A percentile compares a stretch with the other conserved stretches of the same genome.
Evolutionary conservation across 35 echinoderm and acorn worm genomes (phyloP).

Genomic region (Chiridota heheva): DNA sequence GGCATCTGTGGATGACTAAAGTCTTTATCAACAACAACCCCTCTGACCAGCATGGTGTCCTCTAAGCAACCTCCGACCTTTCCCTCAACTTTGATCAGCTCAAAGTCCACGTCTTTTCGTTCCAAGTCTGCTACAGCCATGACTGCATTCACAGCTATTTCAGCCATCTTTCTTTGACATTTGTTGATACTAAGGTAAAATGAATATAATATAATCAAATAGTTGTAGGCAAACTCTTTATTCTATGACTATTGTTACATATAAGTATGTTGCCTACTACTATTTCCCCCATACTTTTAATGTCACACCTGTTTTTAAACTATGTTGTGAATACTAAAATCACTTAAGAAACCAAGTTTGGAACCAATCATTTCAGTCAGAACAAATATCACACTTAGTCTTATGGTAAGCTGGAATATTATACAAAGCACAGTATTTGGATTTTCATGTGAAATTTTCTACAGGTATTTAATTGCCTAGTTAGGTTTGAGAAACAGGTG

Average conservation of each 20-base stretch:
- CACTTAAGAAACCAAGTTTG: too few species aligned
- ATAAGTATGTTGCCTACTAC: background rate
- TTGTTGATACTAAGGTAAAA: slow-evolving; percentile 68
- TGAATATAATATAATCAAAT: background rate
- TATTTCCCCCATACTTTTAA: background rate
- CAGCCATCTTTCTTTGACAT: slow-evolving; percentile 90
- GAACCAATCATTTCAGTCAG: too few species aligned
- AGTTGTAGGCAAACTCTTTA: too few species aligned
- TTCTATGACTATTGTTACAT: background rate
- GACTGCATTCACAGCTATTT: slow-evolving; percentile 95
- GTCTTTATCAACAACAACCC: slow-evolving; percentile 96
- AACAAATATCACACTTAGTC: too few species aligned
- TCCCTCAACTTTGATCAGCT: slow-evolving; percentile 95
- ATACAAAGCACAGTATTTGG: too few species aligned
- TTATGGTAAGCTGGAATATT: too few species aligned
- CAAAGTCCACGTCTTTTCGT: slow-evolving; percentile 93
- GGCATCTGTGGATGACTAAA: slow-evolving; percentile 99
- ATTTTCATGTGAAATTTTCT: too few species aligned
- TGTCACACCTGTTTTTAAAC: background rate
- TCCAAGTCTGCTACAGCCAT: slow-evolving; percentile 91
- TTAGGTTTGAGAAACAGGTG: too few species aligned
- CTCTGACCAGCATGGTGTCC: slow-evolving; percentile 97
- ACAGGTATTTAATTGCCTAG: too few species aligned
- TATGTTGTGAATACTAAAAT: too few species aligned
- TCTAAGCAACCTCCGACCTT: slow-evolving; percentile 93